phyloP scores from a whole-genome alignment of 2,888 invertebrate species.

The Mythimna lalbum region DNA sequence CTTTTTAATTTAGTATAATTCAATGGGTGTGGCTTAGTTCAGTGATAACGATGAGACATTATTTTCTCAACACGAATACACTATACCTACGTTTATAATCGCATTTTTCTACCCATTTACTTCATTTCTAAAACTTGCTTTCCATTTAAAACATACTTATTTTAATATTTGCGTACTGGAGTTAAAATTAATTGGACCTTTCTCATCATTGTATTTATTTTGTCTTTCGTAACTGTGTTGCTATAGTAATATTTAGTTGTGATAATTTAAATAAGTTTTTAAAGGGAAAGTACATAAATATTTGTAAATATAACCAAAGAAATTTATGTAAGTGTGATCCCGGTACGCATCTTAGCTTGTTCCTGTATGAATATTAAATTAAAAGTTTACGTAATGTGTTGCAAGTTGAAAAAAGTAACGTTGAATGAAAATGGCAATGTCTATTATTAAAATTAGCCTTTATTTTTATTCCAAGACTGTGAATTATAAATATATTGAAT shows the following conservation, averaged over 20 bases:
- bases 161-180: conserved; percentile 50
- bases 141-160: not conserved
- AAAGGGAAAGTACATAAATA: conserved; percentile 66
- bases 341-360: conserved; percentile 54
- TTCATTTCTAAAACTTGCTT: conserved; percentile 6
- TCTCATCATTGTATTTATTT: conserved; percentile 24
- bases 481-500: conserved; percentile 72
- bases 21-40: too few species aligned
- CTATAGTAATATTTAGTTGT: conserved; percentile 49
- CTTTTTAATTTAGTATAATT: too few species aligned
- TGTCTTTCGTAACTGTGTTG: conserved; percentile 27
- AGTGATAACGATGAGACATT: too few species aligned
- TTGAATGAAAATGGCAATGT: conserved; percentile 54
- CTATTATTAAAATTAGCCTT: conserved; percentile 67
- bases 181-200: not conserved
- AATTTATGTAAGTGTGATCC: conserved; percentile 71
- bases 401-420: conserved; percentile 41
- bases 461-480: conserved; percentile 80
- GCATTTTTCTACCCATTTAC: conserved; percentile 5
- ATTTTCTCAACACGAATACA: too few species aligned
- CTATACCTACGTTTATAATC: not conserved
- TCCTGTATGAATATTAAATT: conserved; percentile 31
- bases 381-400: conserved; percentile 51
- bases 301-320: conserved; percentile 87
- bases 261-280: conserved; percentile 59